phyloP scores from a whole-genome alignment of 1,140 invertebrate genomes.

The Brachionus rotundiformis region DNA sequence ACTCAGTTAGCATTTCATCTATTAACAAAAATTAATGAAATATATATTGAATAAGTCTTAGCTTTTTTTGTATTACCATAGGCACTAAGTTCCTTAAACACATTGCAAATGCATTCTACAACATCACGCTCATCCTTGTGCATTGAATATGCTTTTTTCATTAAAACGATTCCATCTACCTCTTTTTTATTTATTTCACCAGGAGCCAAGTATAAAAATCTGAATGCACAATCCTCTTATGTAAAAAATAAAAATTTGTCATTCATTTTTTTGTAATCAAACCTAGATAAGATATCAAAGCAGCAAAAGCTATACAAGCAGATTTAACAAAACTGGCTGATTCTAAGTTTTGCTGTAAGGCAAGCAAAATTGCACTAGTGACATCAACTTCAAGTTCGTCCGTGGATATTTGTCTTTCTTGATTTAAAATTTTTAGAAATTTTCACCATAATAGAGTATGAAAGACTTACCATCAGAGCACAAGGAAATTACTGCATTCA shows the following conservation, averaged over 20 bases:
- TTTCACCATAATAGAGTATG: neutral
- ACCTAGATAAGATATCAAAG: conserved; percentile 32
- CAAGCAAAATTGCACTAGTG: conserved; percentile 10
- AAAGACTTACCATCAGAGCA: conserved; percentile 27
- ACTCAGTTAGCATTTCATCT: conserved; percentile 38
- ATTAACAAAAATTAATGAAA: neutral
- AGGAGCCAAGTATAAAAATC: conserved; percentile 40
- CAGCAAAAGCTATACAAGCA: conserved; percentile 29
- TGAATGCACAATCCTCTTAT: conserved; percentile 47
- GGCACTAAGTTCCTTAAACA: conserved; percentile 26
- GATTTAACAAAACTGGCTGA: conserved; percentile 23
- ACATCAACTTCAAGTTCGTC: conserved; percentile 36
- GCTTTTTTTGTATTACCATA: no score
- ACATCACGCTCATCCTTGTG: conserved; percentile 31
- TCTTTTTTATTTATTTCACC: conserved; percentile 19
- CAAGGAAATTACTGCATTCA: neutral
- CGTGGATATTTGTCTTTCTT: neutral
- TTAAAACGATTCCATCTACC: conserved; percentile 4
- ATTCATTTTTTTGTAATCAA: neutral
- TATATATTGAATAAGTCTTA: neutral
- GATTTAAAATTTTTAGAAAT: neutral
- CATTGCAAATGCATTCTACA: conserved; percentile 39
- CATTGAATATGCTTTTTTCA: conserved; percentile 19
- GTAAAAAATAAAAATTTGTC: neutral
- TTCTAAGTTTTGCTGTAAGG: neutral